Conservation (phyloP, 2,113 vertebrate genomes). For the Tachuris rubrigastra region DNA sequence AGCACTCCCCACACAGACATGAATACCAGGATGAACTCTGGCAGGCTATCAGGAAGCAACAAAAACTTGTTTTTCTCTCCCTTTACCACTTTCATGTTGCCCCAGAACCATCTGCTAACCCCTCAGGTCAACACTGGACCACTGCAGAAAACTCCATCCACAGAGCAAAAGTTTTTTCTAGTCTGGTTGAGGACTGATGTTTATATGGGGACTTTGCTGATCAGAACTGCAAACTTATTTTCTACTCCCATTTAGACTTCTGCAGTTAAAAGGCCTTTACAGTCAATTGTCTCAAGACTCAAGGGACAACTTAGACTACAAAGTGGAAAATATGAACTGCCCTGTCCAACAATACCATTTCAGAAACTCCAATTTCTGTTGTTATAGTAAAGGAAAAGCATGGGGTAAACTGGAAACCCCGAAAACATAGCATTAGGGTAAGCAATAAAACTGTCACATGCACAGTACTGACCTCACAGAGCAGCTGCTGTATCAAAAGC, state of each 20-base stretch:
- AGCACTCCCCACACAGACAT: neutral
- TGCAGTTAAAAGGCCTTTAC: neutral
- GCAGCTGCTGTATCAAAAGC: neutral
- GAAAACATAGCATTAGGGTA: neutral
- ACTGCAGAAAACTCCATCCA: neutral
- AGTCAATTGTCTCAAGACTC: neutral
- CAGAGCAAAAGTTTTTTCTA: neutral
- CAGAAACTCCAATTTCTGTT: neutral
- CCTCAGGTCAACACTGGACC: neutral
- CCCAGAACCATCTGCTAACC: neutral
- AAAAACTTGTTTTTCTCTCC: neutral
- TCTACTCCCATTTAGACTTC: neutral
- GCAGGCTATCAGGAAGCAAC: neutral
- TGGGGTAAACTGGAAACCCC: fast-evolving
- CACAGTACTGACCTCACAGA: neutral
- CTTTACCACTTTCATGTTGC: neutral
- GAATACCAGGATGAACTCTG: neutral
- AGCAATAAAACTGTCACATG: neutral
- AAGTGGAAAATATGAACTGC: neutral
- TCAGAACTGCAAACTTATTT: neutral
- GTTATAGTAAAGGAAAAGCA: neutral
- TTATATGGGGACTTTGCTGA: neutral
- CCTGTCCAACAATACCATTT: neutral
- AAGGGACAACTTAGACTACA: neutral
- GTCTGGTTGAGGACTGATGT: neutral